Evolutionary conservation across 1,140 invertebrate species (phyloP).

Genomic region (Drusus annulatus): DNA sequence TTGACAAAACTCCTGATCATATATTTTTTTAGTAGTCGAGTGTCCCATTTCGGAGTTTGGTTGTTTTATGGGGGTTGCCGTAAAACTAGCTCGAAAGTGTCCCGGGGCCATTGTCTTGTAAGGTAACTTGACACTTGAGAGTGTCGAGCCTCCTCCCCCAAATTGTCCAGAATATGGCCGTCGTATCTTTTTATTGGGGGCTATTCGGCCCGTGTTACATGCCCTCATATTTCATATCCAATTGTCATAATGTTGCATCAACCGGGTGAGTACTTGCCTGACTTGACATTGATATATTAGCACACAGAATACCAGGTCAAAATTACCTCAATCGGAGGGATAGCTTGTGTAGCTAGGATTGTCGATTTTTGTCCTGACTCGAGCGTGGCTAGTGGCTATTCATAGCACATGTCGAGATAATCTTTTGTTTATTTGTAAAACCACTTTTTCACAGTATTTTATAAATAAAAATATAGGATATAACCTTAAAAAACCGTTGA

Average conservation of each 20-base stretch:
- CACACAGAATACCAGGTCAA: too few relatives aligned
- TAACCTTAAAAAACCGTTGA: too few relatives aligned
- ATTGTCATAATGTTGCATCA: constrained; percentile 1
- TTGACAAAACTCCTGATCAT: not conserved
- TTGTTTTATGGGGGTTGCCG: constrained; percentile 7
- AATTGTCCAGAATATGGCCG: constrained; percentile 1
- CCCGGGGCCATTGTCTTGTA: not conserved
- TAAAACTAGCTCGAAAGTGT: not conserved
- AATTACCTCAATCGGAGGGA: too few relatives aligned
- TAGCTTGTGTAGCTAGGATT: too few relatives aligned
- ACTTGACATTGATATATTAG: too few relatives aligned
- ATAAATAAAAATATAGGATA: too few relatives aligned
- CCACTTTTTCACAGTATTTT: too few relatives aligned
- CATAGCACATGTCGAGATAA: too few relatives aligned
- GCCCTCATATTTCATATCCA: not conserved
- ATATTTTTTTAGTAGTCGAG: constrained; percentile 3
- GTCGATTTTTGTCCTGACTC: too few relatives aligned
- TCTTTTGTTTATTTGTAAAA: too few relatives aligned
- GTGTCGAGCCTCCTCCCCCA: not conserved
- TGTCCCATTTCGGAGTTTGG: constrained; percentile 3
- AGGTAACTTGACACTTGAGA: constrained; percentile 17
- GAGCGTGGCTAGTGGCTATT: too few relatives aligned
- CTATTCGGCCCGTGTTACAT: not conserved
- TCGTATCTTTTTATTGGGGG: not conserved
- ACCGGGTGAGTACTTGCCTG: not conserved